A percentile compares a stretch with the other conserved stretches of the same genome.
Evolutionary conservation across 2,113 vertebrate genomes (phyloP).

Genomic region (rat (Rattus norvegicus)): DNA sequence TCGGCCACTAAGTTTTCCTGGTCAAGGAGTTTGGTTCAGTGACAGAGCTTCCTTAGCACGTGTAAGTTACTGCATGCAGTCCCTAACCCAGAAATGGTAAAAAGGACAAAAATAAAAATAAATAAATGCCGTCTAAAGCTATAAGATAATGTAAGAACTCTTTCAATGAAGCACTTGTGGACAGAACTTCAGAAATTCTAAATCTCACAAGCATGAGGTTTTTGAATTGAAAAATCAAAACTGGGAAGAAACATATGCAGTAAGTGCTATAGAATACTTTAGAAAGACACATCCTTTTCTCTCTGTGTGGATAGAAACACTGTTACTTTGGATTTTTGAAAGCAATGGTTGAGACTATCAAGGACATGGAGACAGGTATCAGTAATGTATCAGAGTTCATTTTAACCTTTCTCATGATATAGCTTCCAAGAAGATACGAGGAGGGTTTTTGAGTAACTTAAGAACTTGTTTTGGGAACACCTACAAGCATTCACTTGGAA

Average conservation of each 20-base stretch:
- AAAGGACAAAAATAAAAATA: not conserved
- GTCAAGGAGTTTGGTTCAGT: too few relatives aligned
- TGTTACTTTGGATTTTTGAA: conserved; percentile 38
- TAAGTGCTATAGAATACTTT: not conserved
- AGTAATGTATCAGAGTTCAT: not conserved
- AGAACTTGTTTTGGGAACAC: not conserved
- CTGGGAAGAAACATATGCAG: not conserved
- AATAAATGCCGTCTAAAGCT: not conserved
- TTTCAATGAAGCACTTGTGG: not conserved
- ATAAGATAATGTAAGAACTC: conserved; percentile 22
- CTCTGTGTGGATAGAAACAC: not conserved
- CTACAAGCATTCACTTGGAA: conserved; percentile 71
- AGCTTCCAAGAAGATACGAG: conserved; percentile 38
- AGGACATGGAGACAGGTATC: not conserved
- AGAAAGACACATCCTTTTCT: not conserved
- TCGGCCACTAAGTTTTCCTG: not conserved
- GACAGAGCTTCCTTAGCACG: not conserved
- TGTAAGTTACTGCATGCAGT: not conserved
- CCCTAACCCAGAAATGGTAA: not conserved
- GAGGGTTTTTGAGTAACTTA: not conserved
- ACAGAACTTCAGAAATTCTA: not conserved
- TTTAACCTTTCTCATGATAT: not conserved
- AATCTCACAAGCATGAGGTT: not conserved
- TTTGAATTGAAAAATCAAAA: not conserved
- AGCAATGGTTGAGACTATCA: not conserved